Base-by-base conservation (phyloP, 2,113 vertebrate species). In the Sigmodon hispidus region DNA sequence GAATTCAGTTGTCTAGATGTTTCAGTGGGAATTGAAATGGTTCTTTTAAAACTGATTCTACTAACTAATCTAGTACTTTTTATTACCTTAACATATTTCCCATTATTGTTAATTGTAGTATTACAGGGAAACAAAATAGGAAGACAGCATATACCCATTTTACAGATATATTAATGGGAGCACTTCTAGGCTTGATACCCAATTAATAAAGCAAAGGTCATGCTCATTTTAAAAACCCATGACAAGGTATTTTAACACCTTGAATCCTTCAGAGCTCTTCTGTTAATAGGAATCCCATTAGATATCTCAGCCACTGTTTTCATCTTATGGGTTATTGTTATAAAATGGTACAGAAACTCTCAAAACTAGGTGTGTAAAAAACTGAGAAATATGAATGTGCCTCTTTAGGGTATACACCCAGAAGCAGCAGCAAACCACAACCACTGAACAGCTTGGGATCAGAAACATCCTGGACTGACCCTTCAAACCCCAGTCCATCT, bases 41-140 rank as follows among this genome's bases (percentile, higher is more conserved):
- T 87, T 90, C 70, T 34, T 81, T 36, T 57, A 57, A 87, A 48
- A 57, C 70, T 29, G 75, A 80, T 61, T 89, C n/a, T 55, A 76
- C 57, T 90, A 94, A 95, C 90, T 90, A 89, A 93, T 80, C n/a
- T 70, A 87, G 50, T 10, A 7, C 0, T 21, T 95, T 91, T 89
- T 72, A 57, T 87, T 45, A 93, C 83, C 86, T 94, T 79, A 80
- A 76, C n/a, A 84, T 67, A 17, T 19, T 96, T 94, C 69, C 52
- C 69, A 87, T 48, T 93, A 26, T 48, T 89, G 65, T 17, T 87
- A 57, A 87, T 79, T 70, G 67, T 13, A 94, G 52, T 3, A 76
- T 94, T 48, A 40, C 29, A 91, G 48, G 11, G 9, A 96, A 59
- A 70, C 59, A 80, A 61, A 50, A 70, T 61, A 21, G 22, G 16